These are phyloP conservation scores for Drosophila trapezifrons DNA, from an alignment of 1,140 invertebrate species.

Conservation along the genomic window DNA sequence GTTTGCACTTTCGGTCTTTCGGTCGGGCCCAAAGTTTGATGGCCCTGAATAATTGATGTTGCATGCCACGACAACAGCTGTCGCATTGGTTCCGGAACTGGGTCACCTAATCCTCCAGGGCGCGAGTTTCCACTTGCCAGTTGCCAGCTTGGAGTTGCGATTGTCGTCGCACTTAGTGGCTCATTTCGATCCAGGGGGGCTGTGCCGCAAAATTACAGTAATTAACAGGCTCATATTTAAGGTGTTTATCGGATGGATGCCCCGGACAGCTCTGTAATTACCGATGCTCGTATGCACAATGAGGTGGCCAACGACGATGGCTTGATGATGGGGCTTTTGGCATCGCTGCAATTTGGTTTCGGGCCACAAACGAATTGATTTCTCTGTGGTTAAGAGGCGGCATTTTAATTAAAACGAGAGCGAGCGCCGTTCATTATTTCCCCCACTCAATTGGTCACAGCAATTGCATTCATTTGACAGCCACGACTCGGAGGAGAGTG, in stretches of 20 bases:
- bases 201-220: slow-evolving; percentile 62
- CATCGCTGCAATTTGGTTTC: slow-evolving; percentile 64
- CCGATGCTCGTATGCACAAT: slow-evolving; percentile 42
- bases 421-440: slow-evolving; percentile 37
- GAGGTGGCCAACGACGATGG: slow-evolving; percentile 31
- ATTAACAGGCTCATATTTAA: slow-evolving; percentile 65
- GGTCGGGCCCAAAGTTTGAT: slow-evolving; percentile 50
- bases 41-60: slow-evolving; percentile 72
- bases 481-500: too few relatives aligned
- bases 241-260: slow-evolving; percentile 68
- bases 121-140: slow-evolving; percentile 11
- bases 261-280: slow-evolving; percentile 30
- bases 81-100: slow-evolving; percentile 56
- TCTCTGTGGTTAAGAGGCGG: slow-evolving; percentile 44
- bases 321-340: slow-evolving; percentile 43
- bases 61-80: slow-evolving; percentile 52
- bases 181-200: slow-evolving; percentile 32
- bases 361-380: slow-evolving; percentile 66
- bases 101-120: slow-evolving; percentile 72
- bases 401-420: slow-evolving; percentile 60
- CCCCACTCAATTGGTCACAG: slow-evolving; percentile 12
- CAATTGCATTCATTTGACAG: slow-evolving; percentile 15
- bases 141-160: slow-evolving; percentile 22
- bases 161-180: slow-evolving; percentile 63
- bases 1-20: slow-evolving; percentile 42